phyloP scores from a whole-genome alignment of 2,888 invertebrate genomes.

The Eutolmus rufibarbis region DNA sequence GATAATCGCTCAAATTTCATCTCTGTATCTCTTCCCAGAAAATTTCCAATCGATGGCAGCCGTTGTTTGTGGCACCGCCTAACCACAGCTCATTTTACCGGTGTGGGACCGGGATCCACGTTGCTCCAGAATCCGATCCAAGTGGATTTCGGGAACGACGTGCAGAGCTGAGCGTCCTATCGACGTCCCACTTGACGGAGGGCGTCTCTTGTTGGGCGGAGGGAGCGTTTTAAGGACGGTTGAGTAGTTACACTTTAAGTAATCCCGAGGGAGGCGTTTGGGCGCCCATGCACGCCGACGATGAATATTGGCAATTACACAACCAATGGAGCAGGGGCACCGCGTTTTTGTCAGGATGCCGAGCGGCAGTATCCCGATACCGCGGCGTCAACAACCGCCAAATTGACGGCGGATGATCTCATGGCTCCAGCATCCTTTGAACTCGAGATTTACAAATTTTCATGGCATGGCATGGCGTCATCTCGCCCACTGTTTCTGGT shows the following conservation, averaged over 20 bases:
- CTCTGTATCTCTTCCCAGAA: not conserved
- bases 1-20: not conserved
- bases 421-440: not conserved
- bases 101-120: not conserved
- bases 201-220: not conserved
- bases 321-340: not conserved
- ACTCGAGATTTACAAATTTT: not conserved
- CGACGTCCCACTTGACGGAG: not conserved
- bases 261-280: not conserved
- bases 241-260: not conserved
- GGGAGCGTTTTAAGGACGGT: not conserved
- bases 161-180: not conserved
- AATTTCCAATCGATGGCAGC: slow-evolving; percentile 2
- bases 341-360: not conserved
- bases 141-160: not conserved
- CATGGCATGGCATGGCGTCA: not conserved
- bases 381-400: not conserved
- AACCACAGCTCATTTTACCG: not conserved
- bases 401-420: not conserved
- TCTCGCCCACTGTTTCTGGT: not conserved
- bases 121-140: not conserved
- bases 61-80: not conserved
- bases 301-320: slow-evolving; percentile 21
- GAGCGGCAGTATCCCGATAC: not conserved
- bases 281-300: not conserved